A percentile compares a stretch with the other conserved stretches of the same genome.
Conservation (phyloP, 2,888 invertebrate species). For the Tupiocoris notatus region DNA sequence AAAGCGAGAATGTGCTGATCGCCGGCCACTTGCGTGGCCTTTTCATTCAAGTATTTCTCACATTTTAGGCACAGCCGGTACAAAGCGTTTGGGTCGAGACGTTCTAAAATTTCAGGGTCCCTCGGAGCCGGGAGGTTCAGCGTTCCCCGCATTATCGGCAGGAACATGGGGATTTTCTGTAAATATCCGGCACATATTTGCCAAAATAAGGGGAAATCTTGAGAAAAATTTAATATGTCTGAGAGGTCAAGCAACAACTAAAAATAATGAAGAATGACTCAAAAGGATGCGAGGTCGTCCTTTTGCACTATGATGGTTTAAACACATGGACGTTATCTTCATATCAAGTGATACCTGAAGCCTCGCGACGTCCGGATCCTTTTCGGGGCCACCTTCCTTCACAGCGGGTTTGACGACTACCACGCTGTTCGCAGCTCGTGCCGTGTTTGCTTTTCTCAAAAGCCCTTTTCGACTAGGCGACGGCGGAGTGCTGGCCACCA, state of each 20-base stretch:
- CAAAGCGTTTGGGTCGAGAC: slow-evolving; percentile 66
- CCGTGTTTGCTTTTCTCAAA: slow-evolving; percentile 50
- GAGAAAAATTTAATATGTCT: too few relatives aligned
- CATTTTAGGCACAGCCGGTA: slow-evolving; percentile 75
- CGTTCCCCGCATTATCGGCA: slow-evolving; percentile 89
- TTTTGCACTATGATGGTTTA: too few relatives aligned
- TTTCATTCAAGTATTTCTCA: slow-evolving; percentile 79
- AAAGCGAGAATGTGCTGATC: slow-evolving; percentile 74
- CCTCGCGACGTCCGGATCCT: slow-evolving; percentile 72
- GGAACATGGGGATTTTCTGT: slow-evolving; percentile 83
- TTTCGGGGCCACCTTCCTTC: slow-evolving; percentile 62
- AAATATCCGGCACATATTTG: too few relatives aligned
- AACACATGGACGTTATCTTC: too few relatives aligned
- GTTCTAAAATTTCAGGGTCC: slow-evolving; percentile 84
- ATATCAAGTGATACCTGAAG: slow-evolving; percentile 63
- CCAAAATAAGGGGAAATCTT: too few relatives aligned
- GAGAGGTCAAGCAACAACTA: too few relatives aligned
- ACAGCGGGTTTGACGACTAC: slow-evolving; percentile 73
- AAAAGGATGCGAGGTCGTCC: too few relatives aligned
- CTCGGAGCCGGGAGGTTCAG: slow-evolving; percentile 76
- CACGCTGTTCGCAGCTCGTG: slow-evolving; percentile 63
- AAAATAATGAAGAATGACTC: too few relatives aligned
- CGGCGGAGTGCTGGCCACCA: slow-evolving; percentile 50
- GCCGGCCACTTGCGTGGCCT: slow-evolving; percentile 75
- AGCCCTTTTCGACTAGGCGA: slow-evolving; percentile 51